A percentile compares a stretch with the other conserved stretches of the same genome.
phyloP scores from a whole-genome alignment of 2,797 vertebrate genomes.

The Hirundo rustica region DNA sequence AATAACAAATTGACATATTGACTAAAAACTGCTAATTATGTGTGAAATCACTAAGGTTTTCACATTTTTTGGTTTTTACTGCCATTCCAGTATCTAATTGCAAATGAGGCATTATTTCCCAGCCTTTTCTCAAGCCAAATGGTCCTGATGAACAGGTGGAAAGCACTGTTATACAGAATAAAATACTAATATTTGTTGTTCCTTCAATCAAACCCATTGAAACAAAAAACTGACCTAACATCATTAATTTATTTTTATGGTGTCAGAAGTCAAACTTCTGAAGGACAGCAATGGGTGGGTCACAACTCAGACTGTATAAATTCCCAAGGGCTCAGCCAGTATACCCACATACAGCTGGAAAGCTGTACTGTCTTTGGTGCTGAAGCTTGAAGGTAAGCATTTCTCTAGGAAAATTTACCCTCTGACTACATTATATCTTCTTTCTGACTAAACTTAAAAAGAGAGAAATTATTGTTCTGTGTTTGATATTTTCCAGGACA shows the following conservation, averaged over 20 bases:
- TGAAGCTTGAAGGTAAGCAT: conserved; percentile 37
- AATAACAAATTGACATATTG: background rate
- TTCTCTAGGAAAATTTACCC: background rate
- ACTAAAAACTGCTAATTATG: background rate
- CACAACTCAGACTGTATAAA: conserved; percentile 33
- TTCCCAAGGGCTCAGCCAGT: background rate
- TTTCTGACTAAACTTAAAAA: background rate
- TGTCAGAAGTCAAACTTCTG: conserved; percentile 28
- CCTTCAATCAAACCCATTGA: background rate
- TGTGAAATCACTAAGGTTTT: background rate
- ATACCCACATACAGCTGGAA: background rate
- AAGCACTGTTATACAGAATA: background rate
- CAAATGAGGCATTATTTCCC: background rate
- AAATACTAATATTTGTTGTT: conserved; percentile 21
- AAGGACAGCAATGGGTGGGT: background rate
- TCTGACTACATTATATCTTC: background rate
- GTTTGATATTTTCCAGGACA: background rate
- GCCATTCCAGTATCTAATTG: background rate
- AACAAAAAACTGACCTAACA: background rate
- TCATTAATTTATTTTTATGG: conserved; percentile 21
- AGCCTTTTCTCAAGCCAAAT: background rate
- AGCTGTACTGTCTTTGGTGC: conserved; percentile 35
- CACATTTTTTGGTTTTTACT: background rate
- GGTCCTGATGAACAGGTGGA: background rate
- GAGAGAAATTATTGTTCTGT: background rate